Percentiles rank a stretch among this genome's conserved stretches.
phyloP scores from a whole-genome alignment of 2,797 vertebrate genomes.

The Natrix natrix region DNA sequence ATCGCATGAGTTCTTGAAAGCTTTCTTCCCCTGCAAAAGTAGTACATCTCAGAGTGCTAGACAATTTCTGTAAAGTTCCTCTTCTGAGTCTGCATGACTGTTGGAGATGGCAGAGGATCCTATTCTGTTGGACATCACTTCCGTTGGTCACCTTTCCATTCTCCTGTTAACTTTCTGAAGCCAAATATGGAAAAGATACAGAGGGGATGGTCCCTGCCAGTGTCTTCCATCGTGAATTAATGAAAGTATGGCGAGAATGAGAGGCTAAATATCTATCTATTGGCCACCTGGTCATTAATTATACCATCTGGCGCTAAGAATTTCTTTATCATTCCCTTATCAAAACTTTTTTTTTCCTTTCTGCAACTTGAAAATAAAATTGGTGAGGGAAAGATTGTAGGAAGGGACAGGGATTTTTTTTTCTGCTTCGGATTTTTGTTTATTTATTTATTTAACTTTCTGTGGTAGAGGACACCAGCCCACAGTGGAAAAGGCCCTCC shows the following conservation, averaged over 20 bases:
- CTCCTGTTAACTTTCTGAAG: neutral
- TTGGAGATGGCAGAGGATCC: neutral
- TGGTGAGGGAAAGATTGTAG: neutral
- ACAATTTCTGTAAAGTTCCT: neutral
- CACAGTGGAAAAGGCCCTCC: neutral
- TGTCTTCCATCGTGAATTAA: neutral
- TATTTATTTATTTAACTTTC: neutral
- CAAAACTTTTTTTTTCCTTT: neutral
- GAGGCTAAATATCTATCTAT: neutral
- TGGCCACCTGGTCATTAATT: neutral
- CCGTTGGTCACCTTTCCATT: neutral
- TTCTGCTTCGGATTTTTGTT: neutral
- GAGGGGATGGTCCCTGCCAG: neutral
- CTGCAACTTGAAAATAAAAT: neutral
- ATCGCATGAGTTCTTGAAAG: neutral
- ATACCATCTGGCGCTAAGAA: neutral
- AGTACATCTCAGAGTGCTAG: neutral
- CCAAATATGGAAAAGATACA: neutral
- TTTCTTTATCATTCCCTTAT: neutral
- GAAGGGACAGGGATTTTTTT: neutral
- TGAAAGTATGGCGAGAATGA: neutral
- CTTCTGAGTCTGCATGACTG: neutral
- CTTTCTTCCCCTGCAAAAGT: neutral
- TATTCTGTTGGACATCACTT: neutral
- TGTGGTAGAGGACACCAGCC: neutral